phyloP scores from a whole-genome alignment of 2,113 vertebrate species.

The Genyomyrus donnyi region DNA sequence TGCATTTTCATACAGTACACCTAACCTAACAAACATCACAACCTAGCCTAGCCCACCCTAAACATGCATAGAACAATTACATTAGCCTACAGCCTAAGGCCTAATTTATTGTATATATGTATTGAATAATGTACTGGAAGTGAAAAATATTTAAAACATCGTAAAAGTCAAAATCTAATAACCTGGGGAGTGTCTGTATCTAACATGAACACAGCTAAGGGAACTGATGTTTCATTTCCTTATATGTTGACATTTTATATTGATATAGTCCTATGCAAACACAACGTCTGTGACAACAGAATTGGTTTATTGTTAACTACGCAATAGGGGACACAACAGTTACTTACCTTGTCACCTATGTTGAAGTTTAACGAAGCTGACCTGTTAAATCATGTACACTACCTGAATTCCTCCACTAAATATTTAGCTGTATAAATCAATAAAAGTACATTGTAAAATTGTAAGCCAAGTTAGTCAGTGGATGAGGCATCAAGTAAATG shows the following conservation, averaged over 20 bases:
- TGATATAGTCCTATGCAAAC: background rate
- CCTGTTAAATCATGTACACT: background rate
- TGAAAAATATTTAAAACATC: too few species aligned
- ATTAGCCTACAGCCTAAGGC: too few species aligned
- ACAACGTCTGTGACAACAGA: background rate
- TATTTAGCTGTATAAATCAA: background rate
- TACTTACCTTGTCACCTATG: background rate
- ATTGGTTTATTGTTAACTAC: background rate
- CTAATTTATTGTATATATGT: too few species aligned
- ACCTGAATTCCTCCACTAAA: background rate
- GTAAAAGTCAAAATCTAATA: background rate
- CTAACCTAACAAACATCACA: too few species aligned
- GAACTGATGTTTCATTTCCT: background rate
- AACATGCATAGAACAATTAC: too few species aligned
- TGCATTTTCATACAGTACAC: too few species aligned
- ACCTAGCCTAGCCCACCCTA: too few species aligned
- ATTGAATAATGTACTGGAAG: too few species aligned
- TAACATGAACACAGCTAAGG: background rate
- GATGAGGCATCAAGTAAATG: background rate
- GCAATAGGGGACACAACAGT: background rate
- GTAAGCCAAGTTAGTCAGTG: background rate
- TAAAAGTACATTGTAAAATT: background rate
- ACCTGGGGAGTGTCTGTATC: too few species aligned
- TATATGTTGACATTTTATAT: conserved; percentile 2
- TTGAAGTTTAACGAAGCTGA: background rate